Evolutionary conservation across 92 coral and sea anemone species (phyloP), one percentile per base, ranked within the genome.

Genomic region (Umimayanthus chanpuru): DNA sequence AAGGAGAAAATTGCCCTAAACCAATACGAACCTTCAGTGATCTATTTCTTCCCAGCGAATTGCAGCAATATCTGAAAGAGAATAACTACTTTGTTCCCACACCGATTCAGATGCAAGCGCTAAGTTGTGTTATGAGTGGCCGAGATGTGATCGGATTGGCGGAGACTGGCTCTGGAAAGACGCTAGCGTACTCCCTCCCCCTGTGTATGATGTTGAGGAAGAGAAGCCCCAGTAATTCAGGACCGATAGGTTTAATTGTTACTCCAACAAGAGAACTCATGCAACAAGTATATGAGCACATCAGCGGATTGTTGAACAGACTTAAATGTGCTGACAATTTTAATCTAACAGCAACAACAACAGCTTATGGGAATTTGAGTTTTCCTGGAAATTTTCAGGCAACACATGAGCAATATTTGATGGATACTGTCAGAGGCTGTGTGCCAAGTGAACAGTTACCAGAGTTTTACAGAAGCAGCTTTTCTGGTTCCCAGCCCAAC

Each of bases 101-200:
- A 16, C 90, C 98, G 2, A 97, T 97, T 71, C 99, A 97, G 65
- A 95, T 95, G 98, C 99, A 97, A 84, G 96, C 98, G 7, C 78
- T 97, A 10, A 97, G 99, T 77, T 97, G 99, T 89, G 95, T 92
- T 6, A 91, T 97, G 98, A 97, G 97, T 86, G 99, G 99, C 14
- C 92, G 98, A 64, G 99, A 97, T 92, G 86, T 97, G 56, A 95
- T 97, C 26, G 99, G 99, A n/a, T 89, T 97, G 68, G 99, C 99
- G 20, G 99, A 97, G 91, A 97, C 99, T 32, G 99, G 99, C 6
- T 95, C 97, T 26, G 99, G 99, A 18, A 97, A 97, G 82, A 97
- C 99, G 1, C 88, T 97, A 80, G 96, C 98, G 0, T 97, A 97
- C 88, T 85, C 95, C n/a, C 89, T 97, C 2, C 99, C 99, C 28